A percentile compares a stretch with the other conserved stretches of the same genome.
Evolutionary conservation across 2,113 vertebrate genomes (phyloP).

Genomic region (Hippolais icterina): DNA sequence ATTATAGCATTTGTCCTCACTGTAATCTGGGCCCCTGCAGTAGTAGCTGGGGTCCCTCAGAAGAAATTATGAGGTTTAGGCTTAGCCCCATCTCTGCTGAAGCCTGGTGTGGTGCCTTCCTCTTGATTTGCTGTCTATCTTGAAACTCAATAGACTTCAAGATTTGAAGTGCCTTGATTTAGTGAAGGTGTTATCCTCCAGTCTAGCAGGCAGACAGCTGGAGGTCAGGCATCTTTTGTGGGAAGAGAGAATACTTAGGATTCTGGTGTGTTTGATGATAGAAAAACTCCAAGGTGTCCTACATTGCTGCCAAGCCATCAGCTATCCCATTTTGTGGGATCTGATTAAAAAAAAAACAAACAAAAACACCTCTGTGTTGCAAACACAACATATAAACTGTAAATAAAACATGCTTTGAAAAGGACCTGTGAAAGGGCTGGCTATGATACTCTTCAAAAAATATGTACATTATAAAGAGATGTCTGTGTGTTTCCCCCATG

Average conservation of each 20-base stretch:
- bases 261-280: slow-evolving; percentile 45
- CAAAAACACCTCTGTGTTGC: background rate
- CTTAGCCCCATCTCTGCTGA: background rate
- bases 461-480: slow-evolving; percentile 59
- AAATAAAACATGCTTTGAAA: slow-evolving; percentile 50
- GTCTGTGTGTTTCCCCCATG: slow-evolving; percentile 19
- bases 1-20: slow-evolving; percentile 9
- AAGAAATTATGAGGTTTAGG: slow-evolving; percentile 13
- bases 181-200: slow-evolving; percentile 24
- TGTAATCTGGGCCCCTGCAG: slow-evolving; percentile 16
- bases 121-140: slow-evolving; percentile 26
- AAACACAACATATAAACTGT: background rate
- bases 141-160: slow-evolving; percentile 20
- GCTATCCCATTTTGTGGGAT: background rate
- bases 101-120: slow-evolving; percentile 9
- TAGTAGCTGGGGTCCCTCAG: background rate
- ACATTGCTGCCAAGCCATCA: slow-evolving; percentile 6
- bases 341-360: slow-evolving; percentile 19
- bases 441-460: slow-evolving; percentile 45
- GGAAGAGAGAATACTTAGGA: background rate
- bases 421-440: slow-evolving; percentile 26
- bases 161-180: slow-evolving; percentile 41
- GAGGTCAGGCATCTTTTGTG: slow-evolving; percentile 13
- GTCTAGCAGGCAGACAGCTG: slow-evolving; percentile 36
- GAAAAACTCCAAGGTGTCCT: slow-evolving; percentile 46